A percentile compares a stretch with the other conserved stretches of the same genome.
Conservation (phyloP, 2,888 invertebrate genomes). For the Gisinianus flammeolus region DNA sequence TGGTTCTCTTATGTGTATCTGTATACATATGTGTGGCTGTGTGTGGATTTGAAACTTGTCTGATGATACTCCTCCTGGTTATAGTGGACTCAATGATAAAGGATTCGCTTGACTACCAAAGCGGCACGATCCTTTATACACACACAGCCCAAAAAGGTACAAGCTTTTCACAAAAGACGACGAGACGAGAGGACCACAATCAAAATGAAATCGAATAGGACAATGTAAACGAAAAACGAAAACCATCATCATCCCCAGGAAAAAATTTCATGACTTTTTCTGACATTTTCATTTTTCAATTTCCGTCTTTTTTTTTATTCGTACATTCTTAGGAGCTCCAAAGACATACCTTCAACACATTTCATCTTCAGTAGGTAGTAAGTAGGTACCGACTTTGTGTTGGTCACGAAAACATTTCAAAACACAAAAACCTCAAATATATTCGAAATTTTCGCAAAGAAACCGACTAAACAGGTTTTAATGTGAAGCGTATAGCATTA, state of each 20-base stretch:
- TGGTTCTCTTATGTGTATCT: no score
- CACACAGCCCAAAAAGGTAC: neutral
- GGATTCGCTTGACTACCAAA: neutral
- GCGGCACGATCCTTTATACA: neutral
- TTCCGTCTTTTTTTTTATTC: neutral
- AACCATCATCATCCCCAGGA: neutral
- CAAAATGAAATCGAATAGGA: neutral
- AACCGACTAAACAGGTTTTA: no score
- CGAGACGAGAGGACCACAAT: neutral
- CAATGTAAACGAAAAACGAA: neutral
- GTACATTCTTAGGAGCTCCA: neutral
- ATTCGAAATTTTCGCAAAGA: no score
- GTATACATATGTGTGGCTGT: no score
- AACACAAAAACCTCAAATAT: neutral
- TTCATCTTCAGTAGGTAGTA: no score
- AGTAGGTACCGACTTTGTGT: no score
- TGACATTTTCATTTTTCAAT: neutral
- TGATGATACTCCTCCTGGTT: no score
- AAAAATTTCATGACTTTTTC: neutral
- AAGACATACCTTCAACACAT: no score
- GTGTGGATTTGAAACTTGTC: no score
- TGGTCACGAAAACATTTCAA: neutral
- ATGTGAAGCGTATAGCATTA: no score
- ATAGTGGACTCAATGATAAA: neutral
- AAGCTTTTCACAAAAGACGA: neutral